A percentile compares a stretch with the other conserved stretches of the same genome.
These are phyloP conservation scores for Saturnia japonica DNA, from an alignment of 2,888 invertebrate species.

Conservation along the genomic window DNA sequence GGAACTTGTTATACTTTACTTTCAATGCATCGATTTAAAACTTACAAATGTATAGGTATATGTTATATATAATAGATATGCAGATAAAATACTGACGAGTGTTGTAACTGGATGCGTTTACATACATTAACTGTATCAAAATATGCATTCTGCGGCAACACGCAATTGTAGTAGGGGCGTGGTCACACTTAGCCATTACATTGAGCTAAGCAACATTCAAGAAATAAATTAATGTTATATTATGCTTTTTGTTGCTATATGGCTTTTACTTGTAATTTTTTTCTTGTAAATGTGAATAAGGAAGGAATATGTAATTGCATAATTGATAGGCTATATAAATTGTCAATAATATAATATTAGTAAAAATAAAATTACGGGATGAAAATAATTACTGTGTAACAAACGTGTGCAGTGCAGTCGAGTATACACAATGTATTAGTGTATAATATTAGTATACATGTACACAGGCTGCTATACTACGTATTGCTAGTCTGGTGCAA, in stretches of 20 bases:
- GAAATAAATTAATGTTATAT: background rate
- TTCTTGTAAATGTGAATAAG: too few relatives aligned
- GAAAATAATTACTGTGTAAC: too few relatives aligned
- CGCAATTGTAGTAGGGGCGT: constrained; percentile 30
- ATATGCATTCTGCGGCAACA: constrained; percentile 41
- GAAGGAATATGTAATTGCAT: too few relatives aligned
- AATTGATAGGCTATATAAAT: too few relatives aligned
- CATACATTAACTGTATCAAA: constrained; percentile 31
- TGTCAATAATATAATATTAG: too few relatives aligned
- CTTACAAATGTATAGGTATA: background rate
- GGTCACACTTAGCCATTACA: constrained; percentile 21
- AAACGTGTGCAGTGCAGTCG: too few relatives aligned
- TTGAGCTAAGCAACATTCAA: background rate
- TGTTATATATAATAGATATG: background rate
- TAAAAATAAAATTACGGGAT: too few relatives aligned
- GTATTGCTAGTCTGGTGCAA: too few relatives aligned
- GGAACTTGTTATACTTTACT: background rate
- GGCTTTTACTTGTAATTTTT: too few relatives aligned
- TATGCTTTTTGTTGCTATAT: background rate
- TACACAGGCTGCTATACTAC: too few relatives aligned
- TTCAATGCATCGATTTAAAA: background rate
- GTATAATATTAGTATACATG: too few relatives aligned
- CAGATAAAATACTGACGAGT: background rate
- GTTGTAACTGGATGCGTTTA: constrained; percentile 26
- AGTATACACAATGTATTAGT: too few relatives aligned